Conservation (phyloP, 2,797 vertebrate genomes). For the Rhynchotus rufescens region DNA sequence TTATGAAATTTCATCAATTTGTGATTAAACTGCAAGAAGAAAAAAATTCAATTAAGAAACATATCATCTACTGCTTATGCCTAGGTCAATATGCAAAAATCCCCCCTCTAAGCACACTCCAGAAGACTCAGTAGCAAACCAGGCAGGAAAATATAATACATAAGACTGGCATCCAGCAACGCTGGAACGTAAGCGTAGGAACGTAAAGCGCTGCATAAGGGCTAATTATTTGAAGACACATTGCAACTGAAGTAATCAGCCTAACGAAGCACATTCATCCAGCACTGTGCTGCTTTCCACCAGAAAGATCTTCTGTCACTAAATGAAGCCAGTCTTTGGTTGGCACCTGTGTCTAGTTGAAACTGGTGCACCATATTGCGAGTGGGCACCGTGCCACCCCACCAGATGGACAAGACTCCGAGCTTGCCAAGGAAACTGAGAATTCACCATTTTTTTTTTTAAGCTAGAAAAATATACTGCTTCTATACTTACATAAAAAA, state of each 20-base stretch:
- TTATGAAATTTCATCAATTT: not conserved
- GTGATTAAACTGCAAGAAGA: not conserved
- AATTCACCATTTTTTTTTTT: conserved; percentile 38
- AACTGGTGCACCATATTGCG: conserved; percentile 73
- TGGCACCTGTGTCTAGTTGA: conserved; percentile 69
- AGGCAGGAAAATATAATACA: not conserved
- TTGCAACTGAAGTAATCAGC: conserved; percentile 70
- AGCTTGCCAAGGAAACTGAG: conserved; percentile 63
- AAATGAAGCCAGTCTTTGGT: conserved; percentile 48
- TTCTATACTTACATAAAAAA: conserved; percentile 35
- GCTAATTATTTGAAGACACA: conserved; percentile 52
- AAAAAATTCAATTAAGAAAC: not conserved
- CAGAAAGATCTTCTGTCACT: conserved; percentile 70
- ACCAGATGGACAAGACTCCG: conserved; percentile 74
- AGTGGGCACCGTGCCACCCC: conserved; percentile 74
- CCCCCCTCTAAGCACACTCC: not conserved
- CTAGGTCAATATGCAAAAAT: not conserved
- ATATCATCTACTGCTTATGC: not conserved
- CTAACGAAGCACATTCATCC: conserved; percentile 68
- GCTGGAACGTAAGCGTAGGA: too few relatives aligned
- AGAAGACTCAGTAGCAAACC: not conserved
- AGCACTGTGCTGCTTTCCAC: conserved; percentile 29
- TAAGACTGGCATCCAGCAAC: conserved; percentile 29
- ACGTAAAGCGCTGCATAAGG: conserved; percentile 19
- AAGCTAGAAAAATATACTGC: conserved; percentile 31